Conservation (phyloP, 2,113 vertebrate species). For the Toxotes chatareus region DNA sequence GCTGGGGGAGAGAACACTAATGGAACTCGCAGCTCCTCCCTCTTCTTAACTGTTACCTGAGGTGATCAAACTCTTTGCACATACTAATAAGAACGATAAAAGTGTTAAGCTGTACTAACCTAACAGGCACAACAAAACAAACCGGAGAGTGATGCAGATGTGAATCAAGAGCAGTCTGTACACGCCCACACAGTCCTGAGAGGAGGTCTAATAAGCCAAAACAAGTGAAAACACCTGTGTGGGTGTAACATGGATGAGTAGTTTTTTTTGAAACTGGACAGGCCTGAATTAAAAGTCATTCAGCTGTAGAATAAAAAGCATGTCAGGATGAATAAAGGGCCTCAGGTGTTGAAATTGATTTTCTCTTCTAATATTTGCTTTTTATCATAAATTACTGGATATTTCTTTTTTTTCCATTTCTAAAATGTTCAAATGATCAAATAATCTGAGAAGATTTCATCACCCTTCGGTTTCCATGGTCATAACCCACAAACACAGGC, state of each 20-base stretch:
- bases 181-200: conserved; percentile 62
- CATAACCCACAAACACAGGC: not conserved
- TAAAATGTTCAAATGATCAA: not conserved
- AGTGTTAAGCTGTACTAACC: not conserved
- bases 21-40: not conserved
- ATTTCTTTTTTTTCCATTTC: no score
- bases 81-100: conserved; percentile 1
- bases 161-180: conserved; percentile 52
- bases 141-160: conserved; percentile 38
- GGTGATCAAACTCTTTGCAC: conserved; percentile 13
- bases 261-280: conserved; percentile 49
- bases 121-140: conserved; percentile 33
- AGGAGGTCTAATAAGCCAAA: conserved; percentile 57
- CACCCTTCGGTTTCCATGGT: not conserved
- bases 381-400: not conserved
- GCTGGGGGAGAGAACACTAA: not conserved
- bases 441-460: not conserved
- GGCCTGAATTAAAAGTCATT: conserved; percentile 42
- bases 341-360: conserved; percentile 8
- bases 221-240: conserved; percentile 62
- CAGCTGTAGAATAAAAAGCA: conserved; percentile 21
- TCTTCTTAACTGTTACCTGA: not conserved
- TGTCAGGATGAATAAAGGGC: conserved; percentile 3
- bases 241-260: conserved; percentile 48
- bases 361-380: not conserved